Percentiles rank a stretch among this genome's conserved stretches.
Conservation (phyloP, 2,797 vertebrate species). For the Tenualosa thibaudeaui region DNA sequence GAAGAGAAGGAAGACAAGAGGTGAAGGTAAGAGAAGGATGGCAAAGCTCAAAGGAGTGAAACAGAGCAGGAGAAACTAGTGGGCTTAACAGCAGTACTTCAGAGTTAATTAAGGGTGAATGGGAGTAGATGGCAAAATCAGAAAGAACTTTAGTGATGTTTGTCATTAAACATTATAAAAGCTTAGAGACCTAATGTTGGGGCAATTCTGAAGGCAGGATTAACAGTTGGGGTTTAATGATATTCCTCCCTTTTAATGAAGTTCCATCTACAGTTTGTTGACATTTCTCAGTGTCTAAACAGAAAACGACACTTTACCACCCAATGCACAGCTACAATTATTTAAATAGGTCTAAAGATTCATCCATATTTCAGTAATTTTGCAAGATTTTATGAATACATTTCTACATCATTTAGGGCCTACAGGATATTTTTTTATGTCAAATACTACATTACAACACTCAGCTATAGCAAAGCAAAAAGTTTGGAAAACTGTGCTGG, state of each 20-base stretch:
- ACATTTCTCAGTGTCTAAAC: neutral
- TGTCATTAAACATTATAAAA: neutral
- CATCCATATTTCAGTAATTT: no score
- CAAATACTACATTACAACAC: neutral
- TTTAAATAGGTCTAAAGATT: no score
- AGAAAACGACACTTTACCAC: neutral
- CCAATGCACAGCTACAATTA: neutral
- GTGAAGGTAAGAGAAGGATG: constrained; percentile 21
- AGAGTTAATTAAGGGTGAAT: neutral
- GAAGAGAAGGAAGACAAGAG: constrained; percentile 35
- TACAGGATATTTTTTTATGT: no score
- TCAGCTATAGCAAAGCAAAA: neutral
- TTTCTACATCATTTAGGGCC: neutral
- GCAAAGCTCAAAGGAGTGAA: neutral
- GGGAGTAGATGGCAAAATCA: neutral
- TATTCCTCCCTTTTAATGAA: neutral
- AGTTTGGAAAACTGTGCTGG: neutral
- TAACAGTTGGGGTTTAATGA: neutral
- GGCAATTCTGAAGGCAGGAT: neutral
- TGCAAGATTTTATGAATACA: neutral
- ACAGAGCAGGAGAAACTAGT: neutral
- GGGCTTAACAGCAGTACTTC: neutral
- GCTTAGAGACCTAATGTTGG: neutral
- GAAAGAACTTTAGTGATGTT: neutral
- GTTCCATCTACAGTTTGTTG: neutral